Conservation (phyloP, 2,113 vertebrate species). For the Gallinago jamesoni region DNA sequence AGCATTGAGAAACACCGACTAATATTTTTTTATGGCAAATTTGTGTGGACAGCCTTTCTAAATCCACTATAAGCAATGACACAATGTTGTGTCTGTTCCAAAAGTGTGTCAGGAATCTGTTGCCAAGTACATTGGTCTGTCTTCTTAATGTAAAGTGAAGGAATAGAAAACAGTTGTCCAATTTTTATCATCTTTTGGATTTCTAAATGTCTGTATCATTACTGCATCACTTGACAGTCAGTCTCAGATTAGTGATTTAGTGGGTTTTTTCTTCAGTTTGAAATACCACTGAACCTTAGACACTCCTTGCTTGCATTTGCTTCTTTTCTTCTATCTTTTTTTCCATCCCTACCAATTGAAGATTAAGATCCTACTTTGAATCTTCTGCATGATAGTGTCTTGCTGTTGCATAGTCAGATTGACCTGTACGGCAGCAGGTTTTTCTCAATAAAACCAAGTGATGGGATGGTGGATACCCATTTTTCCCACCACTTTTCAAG, state of each 20-base stretch:
- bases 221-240: neutral
- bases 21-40: neutral
- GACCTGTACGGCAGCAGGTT: neutral
- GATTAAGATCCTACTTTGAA: neutral
- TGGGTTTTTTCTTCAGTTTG: neutral
- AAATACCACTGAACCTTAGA: neutral
- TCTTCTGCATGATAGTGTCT: neutral
- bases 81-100: neutral
- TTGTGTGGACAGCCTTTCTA: neutral
- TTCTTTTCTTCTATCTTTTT: neutral
- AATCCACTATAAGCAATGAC: neutral
- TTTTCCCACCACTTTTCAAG: neutral
- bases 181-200: neutral
- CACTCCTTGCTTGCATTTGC: neutral
- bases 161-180: neutral
- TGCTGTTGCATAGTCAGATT: neutral
- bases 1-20: neutral
- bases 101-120: neutral
- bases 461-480: neutral
- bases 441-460: neutral
- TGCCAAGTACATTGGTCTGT: neutral
- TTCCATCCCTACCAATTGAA: neutral
- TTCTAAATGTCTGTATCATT: neutral
- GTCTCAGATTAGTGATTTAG: neutral
- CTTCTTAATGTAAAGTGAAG: neutral